Evolutionary conservation across 1,140 invertebrate genomes (phyloP).

Genomic region (Pogonognathellus flavescens): DNA sequence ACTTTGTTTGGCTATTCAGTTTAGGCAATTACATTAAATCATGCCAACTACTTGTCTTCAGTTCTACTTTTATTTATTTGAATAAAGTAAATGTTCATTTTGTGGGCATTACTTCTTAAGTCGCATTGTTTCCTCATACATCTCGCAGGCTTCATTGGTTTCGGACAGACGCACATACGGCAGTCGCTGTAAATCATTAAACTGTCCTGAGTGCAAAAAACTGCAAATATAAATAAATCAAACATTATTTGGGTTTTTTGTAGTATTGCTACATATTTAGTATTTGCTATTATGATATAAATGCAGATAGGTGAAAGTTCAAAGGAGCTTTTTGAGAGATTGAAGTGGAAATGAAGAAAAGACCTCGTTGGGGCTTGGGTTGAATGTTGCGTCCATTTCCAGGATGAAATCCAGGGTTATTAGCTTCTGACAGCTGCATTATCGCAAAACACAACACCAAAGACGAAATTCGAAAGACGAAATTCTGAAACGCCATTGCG

Average conservation of each 20-base stretch:
- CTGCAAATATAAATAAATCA: neutral
- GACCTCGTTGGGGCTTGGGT: too few relatives aligned
- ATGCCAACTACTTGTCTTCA: neutral
- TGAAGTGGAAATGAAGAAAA: too few relatives aligned
- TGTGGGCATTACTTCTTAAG: slow-evolving; percentile 47
- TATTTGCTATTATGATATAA: too few relatives aligned
- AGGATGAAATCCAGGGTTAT: too few relatives aligned
- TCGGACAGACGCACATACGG: slow-evolving; percentile 55
- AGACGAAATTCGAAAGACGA: too few relatives aligned
- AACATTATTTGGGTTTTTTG: too few relatives aligned
- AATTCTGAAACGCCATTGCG: too few relatives aligned
- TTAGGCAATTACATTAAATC: neutral
- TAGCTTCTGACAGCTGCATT: too few relatives aligned
- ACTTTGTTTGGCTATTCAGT: slow-evolving; percentile 51
- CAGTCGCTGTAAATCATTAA: slow-evolving; percentile 58
- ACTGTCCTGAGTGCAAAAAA: slow-evolving; percentile 52
- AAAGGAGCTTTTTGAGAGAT: too few relatives aligned
- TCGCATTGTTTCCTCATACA: slow-evolving; percentile 60
- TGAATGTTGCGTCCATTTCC: too few relatives aligned
- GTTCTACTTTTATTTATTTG: neutral
- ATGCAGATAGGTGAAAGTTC: too few relatives aligned
- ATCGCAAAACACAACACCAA: too few relatives aligned
- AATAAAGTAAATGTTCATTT: neutral
- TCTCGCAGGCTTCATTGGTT: slow-evolving; percentile 51
- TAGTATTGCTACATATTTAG: neutral